phyloP scores from a whole-genome alignment of 2,797 vertebrate genomes.

The Cuniculus paca region DNA sequence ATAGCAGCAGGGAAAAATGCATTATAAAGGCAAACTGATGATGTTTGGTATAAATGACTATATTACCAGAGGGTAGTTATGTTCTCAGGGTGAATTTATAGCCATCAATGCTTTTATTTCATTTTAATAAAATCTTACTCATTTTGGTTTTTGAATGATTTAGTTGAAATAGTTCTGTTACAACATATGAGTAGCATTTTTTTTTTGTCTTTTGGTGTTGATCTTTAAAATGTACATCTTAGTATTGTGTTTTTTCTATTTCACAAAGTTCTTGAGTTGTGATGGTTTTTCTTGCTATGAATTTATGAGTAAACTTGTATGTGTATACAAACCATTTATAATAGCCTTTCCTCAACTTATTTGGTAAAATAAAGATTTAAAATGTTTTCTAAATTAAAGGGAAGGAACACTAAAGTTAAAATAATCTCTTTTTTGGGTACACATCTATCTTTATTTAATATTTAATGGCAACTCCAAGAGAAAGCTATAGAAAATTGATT shows the following conservation, averaged over 20 bases:
- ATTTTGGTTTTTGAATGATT: conserved; percentile 52
- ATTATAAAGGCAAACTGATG: conserved; percentile 52
- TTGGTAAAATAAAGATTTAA: neutral
- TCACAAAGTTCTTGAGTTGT: conserved; percentile 39
- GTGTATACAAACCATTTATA: conserved; percentile 22
- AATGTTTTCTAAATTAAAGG: conserved; percentile 7
- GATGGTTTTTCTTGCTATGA: conserved; percentile 45
- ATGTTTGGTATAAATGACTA: conserved; percentile 41
- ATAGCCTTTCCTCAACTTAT: neutral
- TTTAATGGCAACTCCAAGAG: conserved; percentile 62
- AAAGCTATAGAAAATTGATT: conserved; percentile 66
- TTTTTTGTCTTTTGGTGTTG: neutral
- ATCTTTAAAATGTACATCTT: conserved; percentile 32
- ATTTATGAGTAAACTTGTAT: conserved; percentile 25
- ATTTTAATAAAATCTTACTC: conserved; percentile 63
- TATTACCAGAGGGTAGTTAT: conserved; percentile 27
- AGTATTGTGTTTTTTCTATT: neutral
- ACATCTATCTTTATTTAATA: conserved; percentile 61
- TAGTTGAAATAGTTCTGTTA: conserved; percentile 7
- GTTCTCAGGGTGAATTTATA: conserved; percentile 41
- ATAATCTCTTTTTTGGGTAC: neutral
- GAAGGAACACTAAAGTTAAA: neutral
- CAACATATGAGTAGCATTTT: neutral
- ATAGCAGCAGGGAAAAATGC: conserved; percentile 56
- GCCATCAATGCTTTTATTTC: conserved; percentile 39